Percentiles rank a stretch among this genome's conserved stretches.
phyloP scores from a whole-genome alignment of 1,140 invertebrate genomes.

The Tyrophagus putrescentiae region DNA sequence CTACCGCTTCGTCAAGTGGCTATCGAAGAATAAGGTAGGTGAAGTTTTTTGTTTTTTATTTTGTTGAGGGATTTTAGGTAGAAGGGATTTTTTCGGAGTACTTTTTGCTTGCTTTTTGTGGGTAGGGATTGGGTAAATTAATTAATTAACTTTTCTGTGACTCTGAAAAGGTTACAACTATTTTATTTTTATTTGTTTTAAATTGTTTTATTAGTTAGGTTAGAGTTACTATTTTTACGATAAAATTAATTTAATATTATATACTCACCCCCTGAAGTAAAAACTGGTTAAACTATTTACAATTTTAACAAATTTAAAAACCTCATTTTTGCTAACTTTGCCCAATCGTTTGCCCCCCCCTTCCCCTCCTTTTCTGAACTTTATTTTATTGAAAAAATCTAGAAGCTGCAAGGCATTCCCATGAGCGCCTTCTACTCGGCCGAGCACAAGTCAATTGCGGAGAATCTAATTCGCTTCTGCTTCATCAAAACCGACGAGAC shows the following conservation, averaged over 20 bases:
- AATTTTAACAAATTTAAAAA: too few relatives aligned
- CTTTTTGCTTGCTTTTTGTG: too few relatives aligned
- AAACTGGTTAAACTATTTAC: too few relatives aligned
- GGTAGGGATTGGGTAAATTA: too few relatives aligned
- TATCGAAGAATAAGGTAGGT: conserved; percentile 62
- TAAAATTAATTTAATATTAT: too few relatives aligned
- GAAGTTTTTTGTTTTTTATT: conserved; percentile 4
- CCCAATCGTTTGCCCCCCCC: neutral
- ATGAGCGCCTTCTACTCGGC: conserved; percentile 80
- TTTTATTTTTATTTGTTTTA: neutral
- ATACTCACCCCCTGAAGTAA: too few relatives aligned
- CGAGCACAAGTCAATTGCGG: conserved; percentile 61
- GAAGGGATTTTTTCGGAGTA: too few relatives aligned
- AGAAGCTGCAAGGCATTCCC: conserved; percentile 79
- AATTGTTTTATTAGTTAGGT: conserved; percentile 20
- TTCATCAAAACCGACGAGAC: conserved; percentile 32
- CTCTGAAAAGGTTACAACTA: conserved; percentile 3
- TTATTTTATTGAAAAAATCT: too few relatives aligned
- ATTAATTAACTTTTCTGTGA: too few relatives aligned
- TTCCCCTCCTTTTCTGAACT: conserved; percentile 10
- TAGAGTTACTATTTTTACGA: too few relatives aligned
- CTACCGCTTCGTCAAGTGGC: conserved; percentile 86
- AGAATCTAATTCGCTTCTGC: conserved; percentile 58
- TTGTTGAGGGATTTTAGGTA: too few relatives aligned
- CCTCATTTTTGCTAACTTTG: too few relatives aligned